Evolutionary conservation across 2,113 vertebrate species (phyloP), one percentile per base, ranked within the genome.

Genomic region (Boulengerochromis microlepis): DNA sequence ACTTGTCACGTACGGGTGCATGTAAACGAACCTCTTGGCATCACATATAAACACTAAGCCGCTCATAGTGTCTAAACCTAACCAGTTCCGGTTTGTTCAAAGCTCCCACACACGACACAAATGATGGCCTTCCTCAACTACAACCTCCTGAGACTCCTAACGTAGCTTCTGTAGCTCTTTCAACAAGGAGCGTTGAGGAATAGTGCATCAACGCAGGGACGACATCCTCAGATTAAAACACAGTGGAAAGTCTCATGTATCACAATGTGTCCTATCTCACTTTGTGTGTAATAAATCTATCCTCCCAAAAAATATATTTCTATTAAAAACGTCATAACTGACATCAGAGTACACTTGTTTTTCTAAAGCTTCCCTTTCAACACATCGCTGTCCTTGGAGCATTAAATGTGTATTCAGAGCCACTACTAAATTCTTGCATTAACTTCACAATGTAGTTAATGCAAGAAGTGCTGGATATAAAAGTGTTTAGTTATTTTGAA

Each of bases 161-260:
- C 4, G 24, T 0, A 26, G 24, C 40, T 26, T 50, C 24, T 78
- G 71, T 31, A 50, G 42, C 71, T 50, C 24, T 78, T 26, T 19
- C 42, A 50, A 50, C 24, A 19, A 78, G 24, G 10, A 31, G 10
- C 24, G 0, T 0, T 29, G 16, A 47, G 16, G 42, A 0, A 1
- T 4, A 19, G 22, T 4, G 40, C 16, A 29, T 78, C 10, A 31
- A 50, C 0, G 10, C 42, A 50, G 0, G 18, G 24, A 76, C 4
- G 1, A 47, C 40, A 10, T 47, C 69, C 69, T 47, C 40, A 0
- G 4, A 50, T 31, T 18, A 31, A 76, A 76, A 50, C 71, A 76
- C 16, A 29, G 16, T 31, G 24, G 42, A 76, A 45, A 0, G 71
- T 4, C 15, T 29, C 3, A 1, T 47, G 22, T 26, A 76, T 50